Evolutionary conservation across 2,797 vertebrate species (phyloP).

Genomic region (Rhinophrynus dorsalis): DNA sequence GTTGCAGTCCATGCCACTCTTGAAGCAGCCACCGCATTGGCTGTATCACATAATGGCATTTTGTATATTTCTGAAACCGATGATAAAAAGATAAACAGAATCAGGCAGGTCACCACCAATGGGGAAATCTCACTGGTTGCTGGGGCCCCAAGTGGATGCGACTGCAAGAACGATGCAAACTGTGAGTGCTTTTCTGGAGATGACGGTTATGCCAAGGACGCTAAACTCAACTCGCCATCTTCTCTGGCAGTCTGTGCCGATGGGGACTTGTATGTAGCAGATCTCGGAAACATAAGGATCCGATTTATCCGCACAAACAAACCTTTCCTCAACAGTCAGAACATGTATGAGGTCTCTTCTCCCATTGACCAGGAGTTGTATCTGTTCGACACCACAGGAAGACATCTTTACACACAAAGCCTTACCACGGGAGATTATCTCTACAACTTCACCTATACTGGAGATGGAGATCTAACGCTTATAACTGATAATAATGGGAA

Average conservation of each 20-base stretch:
- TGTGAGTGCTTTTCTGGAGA: slow-evolving; percentile 97
- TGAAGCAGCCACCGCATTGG: slow-evolving; percentile 89
- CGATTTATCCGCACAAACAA: slow-evolving; percentile 92
- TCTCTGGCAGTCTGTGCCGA: slow-evolving; percentile 92
- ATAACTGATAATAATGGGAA: slow-evolving; percentile 94
- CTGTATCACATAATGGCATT: slow-evolving; percentile 89
- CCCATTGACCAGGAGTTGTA: slow-evolving; percentile 95
- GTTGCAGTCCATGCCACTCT: slow-evolving; percentile 93
- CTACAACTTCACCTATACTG: slow-evolving; percentile 93
- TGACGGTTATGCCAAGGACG: slow-evolving; percentile 95
- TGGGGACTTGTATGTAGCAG: slow-evolving; percentile 91
- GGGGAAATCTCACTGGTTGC: slow-evolving; percentile 95
- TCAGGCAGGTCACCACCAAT: slow-evolving; percentile 90
- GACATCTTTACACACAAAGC: slow-evolving; percentile 93
- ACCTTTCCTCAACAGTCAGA: slow-evolving; percentile 89
- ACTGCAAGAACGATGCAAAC: slow-evolving; percentile 96
- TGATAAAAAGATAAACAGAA: slow-evolving; percentile 95
- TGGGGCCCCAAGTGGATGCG: slow-evolving; percentile 90
- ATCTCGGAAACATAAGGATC: slow-evolving; percentile 93
- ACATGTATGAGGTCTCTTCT: slow-evolving; percentile 92
- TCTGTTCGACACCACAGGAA: slow-evolving; percentile 91
- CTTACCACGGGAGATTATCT: slow-evolving; percentile 93
- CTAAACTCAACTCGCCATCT: slow-evolving; percentile 87
- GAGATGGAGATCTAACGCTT: slow-evolving; percentile 82
- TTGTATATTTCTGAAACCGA: slow-evolving; percentile 95